Evolutionary conservation across 2,797 vertebrate genomes (phyloP), one percentile per base, ranked within the genome.

Genomic region (Spea hammondii): DNA sequence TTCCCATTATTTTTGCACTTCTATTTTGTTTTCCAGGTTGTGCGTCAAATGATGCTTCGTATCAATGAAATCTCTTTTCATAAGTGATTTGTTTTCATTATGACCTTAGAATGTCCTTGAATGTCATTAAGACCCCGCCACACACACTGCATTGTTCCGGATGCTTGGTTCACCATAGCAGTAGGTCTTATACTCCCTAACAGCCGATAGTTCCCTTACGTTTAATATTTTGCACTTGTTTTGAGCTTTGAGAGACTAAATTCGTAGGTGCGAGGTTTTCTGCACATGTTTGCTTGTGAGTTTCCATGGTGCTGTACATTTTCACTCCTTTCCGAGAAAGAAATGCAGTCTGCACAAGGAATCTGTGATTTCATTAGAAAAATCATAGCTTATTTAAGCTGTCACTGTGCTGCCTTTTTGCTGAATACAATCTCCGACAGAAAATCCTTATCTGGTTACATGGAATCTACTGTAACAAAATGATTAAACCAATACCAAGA

Each of bases 281-380:
- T 73, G 70, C 79, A 65, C 32, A 49, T 47, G 47, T 77, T 82
- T 57, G 53, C 50, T 55, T 71, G 60, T 69, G 80, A 82, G 80
- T 82, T 82, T 82, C 75, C 75, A 82, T 77, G 70, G 75, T 55
- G 67, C 64, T 64, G 80, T 70, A 55, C 65, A 65, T 74, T 78
- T 78, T 48, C 74, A 77, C 73, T 77, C 55, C 65, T 57, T 17
- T 65, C 65, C 65, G 11, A 73, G 57, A 55, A 70, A 69, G 75
- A 70, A 78, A 64, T 66, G 70, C 47, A 68, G 69, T 68, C 65
- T 73, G 70, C 48, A 68, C 50, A 72, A 77, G 68, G 74, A 68
- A 77, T 72, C 54, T 72, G 53, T 72, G 53, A 72, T 76, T 66
- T 80, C 74, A 72, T 79, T 79, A 79, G 47, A 74, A 70, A 67